Evolutionary conservation across 2,888 invertebrate species (phyloP).

Genomic region (Heliconius cydno): DNA sequence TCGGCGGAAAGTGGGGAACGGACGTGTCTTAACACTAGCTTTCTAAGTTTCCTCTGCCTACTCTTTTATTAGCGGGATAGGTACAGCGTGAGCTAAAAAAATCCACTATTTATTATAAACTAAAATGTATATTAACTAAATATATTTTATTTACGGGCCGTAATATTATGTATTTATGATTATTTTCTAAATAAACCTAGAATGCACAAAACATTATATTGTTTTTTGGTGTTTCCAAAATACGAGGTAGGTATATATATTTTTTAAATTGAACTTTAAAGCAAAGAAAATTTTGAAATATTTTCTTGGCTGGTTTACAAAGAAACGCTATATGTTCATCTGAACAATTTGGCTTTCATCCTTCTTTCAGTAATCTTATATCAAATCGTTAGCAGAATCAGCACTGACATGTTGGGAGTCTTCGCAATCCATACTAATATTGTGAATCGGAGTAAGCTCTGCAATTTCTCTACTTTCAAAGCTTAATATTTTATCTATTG

Average conservation of each 20-base stretch:
- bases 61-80: too few relatives aligned
- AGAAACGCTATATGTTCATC: not conserved
- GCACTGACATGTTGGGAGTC: not conserved
- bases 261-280: not conserved
- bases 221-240: too few relatives aligned
- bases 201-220: too few relatives aligned
- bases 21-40: too few relatives aligned
- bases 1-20: too few relatives aligned
- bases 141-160: not conserved
- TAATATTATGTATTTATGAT: not conserved
- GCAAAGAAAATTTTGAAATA: not conserved
- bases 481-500: not conserved
- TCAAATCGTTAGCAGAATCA: constrained; percentile 3
- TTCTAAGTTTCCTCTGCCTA: too few relatives aligned
- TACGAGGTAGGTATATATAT: not conserved
- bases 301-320: not conserved
- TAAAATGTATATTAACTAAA: too few relatives aligned
- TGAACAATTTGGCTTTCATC: not conserved
- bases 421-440: constrained; percentile 6
- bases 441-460: not conserved
- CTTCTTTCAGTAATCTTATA: not conserved
- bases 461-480: not conserved
- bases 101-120: too few relatives aligned
- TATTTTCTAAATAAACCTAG: not conserved
- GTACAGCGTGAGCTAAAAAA: too few relatives aligned